Evolutionary conservation across 2,113 vertebrate species (phyloP), one percentile per base, ranked within the genome.

Genomic region (Morone chrysops): DNA sequence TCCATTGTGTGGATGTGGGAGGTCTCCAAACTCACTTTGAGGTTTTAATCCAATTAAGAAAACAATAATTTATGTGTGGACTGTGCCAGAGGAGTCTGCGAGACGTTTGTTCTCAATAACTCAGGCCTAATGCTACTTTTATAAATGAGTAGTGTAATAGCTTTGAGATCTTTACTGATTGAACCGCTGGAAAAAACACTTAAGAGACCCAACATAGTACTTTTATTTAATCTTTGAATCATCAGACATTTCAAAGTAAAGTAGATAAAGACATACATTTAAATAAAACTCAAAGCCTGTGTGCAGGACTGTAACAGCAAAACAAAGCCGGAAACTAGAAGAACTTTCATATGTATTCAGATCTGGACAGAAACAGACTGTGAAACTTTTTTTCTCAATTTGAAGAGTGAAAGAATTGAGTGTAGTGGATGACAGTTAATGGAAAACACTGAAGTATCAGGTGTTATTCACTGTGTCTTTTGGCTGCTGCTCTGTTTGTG

Each of bases 41-140:
- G 87, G 90, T 90, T 91, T 80, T 91, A 91, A 94, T 93, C 71
- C 72, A 92, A 93, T 93, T 89, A 92, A 94, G 87, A 83, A 82
- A 88, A 94, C 78, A 88, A 88, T 90, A 79, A 91, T 92, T 88
- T 90, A 89, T 86, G 80, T 85, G 72, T 22, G 47, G 36, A 45
- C 77, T 67, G 78, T 81, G 83, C 86, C 86, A 83, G 70, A 78
- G 85, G 86, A 89, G 81, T 79, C 86, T 60, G 70, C 45, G 71
- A 78, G 78, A 89, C 62, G 84, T 91, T 91, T 89, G 87, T 92
- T 90, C 84, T 88, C 74, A 60, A 78, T 87, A 80, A 86, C 62
- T 79, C 78, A 83, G 59, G 47, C 22, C 53, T 82, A 82, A 85
- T 92, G 70, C 51, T 51, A 6, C 68, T 82, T 89, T 81, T 83